A percentile compares a stretch with the other conserved stretches of the same genome.
These are phyloP conservation scores for Callinectes sapidus DNA, from an alignment of 2,888 invertebrate species.

Conservation along the genomic window DNA sequence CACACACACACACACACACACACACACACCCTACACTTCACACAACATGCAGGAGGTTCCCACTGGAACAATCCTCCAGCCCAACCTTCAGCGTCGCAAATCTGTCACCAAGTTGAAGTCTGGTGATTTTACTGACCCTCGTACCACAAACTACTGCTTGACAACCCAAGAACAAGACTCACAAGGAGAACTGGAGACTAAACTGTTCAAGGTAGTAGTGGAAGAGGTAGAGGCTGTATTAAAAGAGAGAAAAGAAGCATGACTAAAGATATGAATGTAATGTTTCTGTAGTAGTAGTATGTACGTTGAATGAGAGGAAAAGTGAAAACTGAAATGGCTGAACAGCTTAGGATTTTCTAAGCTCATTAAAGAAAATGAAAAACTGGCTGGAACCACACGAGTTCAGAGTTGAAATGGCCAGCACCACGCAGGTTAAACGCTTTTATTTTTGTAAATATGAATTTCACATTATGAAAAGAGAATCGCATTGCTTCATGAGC, in stretches of 20 bases:
- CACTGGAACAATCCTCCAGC: constrained; percentile 79
- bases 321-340: no score
- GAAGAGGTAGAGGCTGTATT: not conserved
- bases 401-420: no score
- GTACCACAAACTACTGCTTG: constrained; percentile 90
- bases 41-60: constrained; percentile 55
- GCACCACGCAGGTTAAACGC: no score
- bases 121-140: constrained; percentile 80
- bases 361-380: no score
- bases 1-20: not conserved
- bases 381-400: no score
- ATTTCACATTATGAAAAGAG: no score
- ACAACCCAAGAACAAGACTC: constrained; percentile 94
- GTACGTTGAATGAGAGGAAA: no score
- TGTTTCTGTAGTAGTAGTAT: not conserved
- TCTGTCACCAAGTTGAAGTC: constrained; percentile 89
- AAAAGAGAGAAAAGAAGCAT: not conserved
- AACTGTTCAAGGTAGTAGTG: constrained; percentile 85
- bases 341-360: no score
- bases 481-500: no score
- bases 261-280: no score
- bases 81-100: constrained; percentile 87
- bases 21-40: not conserved
- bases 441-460: no score
- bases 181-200: constrained; percentile 94